A percentile compares a stretch with the other conserved stretches of the same genome.
These are phyloP conservation scores for Pseudorectes ferrugineus DNA, from an alignment of 2,113 vertebrate species.

Conservation along the genomic window DNA sequence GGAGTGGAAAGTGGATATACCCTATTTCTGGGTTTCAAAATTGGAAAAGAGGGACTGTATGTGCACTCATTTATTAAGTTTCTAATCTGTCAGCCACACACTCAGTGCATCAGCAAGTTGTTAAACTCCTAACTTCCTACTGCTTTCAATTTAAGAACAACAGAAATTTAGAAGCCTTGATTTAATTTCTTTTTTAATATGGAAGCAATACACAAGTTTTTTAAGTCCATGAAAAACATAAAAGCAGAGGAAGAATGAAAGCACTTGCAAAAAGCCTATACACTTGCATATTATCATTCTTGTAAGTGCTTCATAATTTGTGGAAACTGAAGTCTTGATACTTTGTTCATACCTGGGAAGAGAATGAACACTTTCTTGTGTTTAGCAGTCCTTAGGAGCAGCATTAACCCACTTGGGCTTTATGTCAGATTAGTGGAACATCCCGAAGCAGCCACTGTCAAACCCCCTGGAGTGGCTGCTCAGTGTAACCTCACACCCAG, in stretches of 20 bases:
- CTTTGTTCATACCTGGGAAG: not conserved
- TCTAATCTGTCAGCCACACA: not conserved
- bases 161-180: not conserved
- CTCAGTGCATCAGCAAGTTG: not conserved
- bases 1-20: not conserved
- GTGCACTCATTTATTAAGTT: not conserved
- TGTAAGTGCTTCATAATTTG: not conserved
- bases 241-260: not conserved
- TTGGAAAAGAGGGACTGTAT: not conserved
- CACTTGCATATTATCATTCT: not conserved
- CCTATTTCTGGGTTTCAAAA: not conserved
- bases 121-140: not conserved
- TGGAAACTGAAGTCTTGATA: not conserved
- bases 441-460: not conserved
- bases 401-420: not conserved
- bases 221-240: not conserved
- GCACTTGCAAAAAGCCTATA: not conserved
- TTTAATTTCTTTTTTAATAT: not conserved
- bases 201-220: not conserved
- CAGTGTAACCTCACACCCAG: slow-evolving; percentile 34
- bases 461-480: slow-evolving; percentile 61
- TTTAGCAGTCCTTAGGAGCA: not conserved
- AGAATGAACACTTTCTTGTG: not conserved
- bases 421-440: slow-evolving; percentile 27
- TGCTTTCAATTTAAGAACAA: not conserved